phyloP scores from a whole-genome alignment of 2,888 invertebrate species.

The Zaprionus bogoriensis region DNA sequence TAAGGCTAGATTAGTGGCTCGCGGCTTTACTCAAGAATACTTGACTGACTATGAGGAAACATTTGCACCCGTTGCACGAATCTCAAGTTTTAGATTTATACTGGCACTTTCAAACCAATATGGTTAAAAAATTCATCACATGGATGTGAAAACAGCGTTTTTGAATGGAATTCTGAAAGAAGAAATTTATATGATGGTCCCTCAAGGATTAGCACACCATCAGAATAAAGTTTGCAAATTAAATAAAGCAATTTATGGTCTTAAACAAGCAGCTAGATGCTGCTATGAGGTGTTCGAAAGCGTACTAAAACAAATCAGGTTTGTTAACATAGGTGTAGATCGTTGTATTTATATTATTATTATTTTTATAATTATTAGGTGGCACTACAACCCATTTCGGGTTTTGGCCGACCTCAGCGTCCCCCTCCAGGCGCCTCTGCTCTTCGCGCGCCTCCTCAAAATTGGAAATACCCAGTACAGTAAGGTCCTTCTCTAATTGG shows the following conservation, averaged over 20 bases:
- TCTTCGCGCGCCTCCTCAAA: no score
- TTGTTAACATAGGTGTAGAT: not conserved
- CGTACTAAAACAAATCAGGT: not conserved
- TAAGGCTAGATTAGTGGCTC: conserved; percentile 34
- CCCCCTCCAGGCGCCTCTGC: no score
- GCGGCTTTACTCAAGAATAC: conserved; percentile 37
- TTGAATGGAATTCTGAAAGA: conserved; percentile 17
- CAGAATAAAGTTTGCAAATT: conserved; percentile 3
- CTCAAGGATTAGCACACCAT: not conserved
- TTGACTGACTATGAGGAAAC: conserved; percentile 33
- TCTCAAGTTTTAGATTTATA: conserved; percentile 29
- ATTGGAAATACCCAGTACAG: no score
- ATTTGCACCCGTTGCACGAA: conserved; percentile 43
- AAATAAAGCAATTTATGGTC: conserved; percentile 42
- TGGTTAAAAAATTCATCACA: conserved; percentile 1
- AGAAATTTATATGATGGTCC: conserved; percentile 14
- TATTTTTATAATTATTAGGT: no score
- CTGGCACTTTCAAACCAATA: no score
- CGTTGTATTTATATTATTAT: not conserved
- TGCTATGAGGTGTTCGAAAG: not conserved
- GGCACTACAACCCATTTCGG: no score
- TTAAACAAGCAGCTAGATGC: conserved; percentile 37
- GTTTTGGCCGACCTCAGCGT: no score
- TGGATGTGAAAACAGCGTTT: conserved; percentile 23
- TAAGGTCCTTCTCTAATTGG: no score